Base-by-base conservation (phyloP, 2,797 vertebrate genomes). In the Kryptolebias ocellatus region DNA sequence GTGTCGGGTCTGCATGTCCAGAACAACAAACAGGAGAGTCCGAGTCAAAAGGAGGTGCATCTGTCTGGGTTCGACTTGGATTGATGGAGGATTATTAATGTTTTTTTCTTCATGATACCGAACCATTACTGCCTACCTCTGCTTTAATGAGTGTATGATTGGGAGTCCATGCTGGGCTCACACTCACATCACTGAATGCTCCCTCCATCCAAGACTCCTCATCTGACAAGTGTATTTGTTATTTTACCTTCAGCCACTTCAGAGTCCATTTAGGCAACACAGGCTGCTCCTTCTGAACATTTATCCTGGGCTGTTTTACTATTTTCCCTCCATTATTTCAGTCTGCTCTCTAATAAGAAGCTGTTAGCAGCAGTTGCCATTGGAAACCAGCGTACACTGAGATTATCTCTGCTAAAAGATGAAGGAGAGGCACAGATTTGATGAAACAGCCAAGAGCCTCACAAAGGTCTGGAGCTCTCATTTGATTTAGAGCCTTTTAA, bases 331-430 rank as follows among this genome's bases (percentile, higher is more conserved):
- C 0, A 56, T 68, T 71, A 50, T 62, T 63, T 74, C 18, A 20
- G n/a, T 57, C 42, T 55, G 9, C 53, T 67, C 49, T 71, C 66
- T 71, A 50, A 70, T 72, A 72, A 71, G 71, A 52, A 76, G 79
- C 76, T 81, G 55, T 71, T 59, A 72, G 78, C 49, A 62, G 61
- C 16, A 0, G 85, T 87, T 85, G 80, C 81, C 60, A 78, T 77
- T 74, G 76, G 78, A 83, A 79, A 86, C 76, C 0, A 8, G 20
- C 45, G 34, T 57, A 75, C 53, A 72, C 44, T 68, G 67, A 64
- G 57, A 17, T 64, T 18, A 45, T 65, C 29, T 67, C 53, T 76
- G 50, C 51, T 45, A 28, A 60, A 11, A 20, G 61, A 29, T 45
- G 45, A 69, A 56, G 53, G 52, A 70, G 39, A 60, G 47, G 50